A percentile compares a stretch with the other conserved stretches of the same genome.
phyloP scores from a whole-genome alignment of 1,140 invertebrate species.

The Aphaenogaster rudis region DNA sequence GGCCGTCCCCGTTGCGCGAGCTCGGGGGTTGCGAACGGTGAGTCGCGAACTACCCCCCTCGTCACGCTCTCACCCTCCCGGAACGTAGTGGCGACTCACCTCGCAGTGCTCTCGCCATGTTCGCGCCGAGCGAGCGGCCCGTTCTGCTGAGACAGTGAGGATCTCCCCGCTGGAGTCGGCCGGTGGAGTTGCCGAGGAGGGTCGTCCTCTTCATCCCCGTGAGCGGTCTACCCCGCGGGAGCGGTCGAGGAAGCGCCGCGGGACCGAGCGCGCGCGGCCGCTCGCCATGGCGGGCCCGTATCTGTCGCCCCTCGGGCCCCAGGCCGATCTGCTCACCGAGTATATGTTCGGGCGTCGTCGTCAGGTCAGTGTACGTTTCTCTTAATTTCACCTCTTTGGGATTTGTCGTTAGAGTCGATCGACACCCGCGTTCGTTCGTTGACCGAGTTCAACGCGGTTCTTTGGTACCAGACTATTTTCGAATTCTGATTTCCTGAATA shows the following conservation, averaged over 20 bases:
- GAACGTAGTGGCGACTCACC: constrained; percentile 55
- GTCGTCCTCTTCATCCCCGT: constrained; percentile 34
- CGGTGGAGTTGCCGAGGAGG: neutral
- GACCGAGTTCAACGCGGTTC: neutral
- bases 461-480: neutral
- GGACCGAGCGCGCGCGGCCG: constrained; percentile 22
- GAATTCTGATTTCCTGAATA: neutral
- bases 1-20: constrained; percentile 57
- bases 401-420: neutral
- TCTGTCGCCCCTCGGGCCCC: constrained; percentile 91
- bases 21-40: constrained; percentile 30
- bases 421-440: neutral
- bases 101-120: constrained; percentile 65
- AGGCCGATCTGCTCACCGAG: constrained; percentile 94
- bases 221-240: neutral
- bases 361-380: constrained; percentile 89
- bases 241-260: constrained; percentile 10
- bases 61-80: constrained; percentile 36
- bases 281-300: constrained; percentile 93
- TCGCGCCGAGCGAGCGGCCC: constrained; percentile 38
- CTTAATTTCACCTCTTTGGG: constrained; percentile 34
- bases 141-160: constrained; percentile 34
- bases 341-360: constrained; percentile 96
- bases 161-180: neutral
- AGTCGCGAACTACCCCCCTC: constrained; percentile 35